Percentiles rank a stretch among this genome's conserved stretches.
These are phyloP conservation scores for Ceyx cyanopectus DNA, from an alignment of 2,113 vertebrate species.

Conservation along the genomic window DNA sequence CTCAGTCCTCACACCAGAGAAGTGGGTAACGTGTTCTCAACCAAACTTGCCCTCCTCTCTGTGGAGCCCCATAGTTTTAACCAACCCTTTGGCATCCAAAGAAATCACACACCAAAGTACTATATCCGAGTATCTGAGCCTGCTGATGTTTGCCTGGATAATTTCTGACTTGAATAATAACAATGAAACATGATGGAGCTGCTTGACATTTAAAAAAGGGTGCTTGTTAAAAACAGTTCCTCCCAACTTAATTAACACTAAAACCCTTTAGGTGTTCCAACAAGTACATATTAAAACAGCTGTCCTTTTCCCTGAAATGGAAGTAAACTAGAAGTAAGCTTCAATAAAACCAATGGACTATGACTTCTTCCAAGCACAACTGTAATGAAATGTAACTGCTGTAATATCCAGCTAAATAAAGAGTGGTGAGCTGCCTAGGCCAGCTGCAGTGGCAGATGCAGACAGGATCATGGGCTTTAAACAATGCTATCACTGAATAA, in stretches of 20 bases:
- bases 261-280: conserved; percentile 59
- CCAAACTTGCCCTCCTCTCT: accelerated
- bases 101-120: background rate
- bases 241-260: conserved; percentile 66
- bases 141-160: background rate
- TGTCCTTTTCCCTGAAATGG: conserved; percentile 49
- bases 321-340: conserved; percentile 63
- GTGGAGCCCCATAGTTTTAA: accelerated
- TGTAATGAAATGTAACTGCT: conserved; percentile 69
- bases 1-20: background rate
- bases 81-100: background rate
- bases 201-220: conserved; percentile 59
- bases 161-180: background rate
- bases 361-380: conserved; percentile 65
- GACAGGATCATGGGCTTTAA: conserved; percentile 48
- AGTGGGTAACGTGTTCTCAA: background rate
- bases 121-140: background rate
- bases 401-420: conserved; percentile 75
- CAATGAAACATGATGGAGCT: background rate
- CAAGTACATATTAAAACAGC: conserved; percentile 67
- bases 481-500: conserved; percentile 58
- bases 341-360: conserved; percentile 75
- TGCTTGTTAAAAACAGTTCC: conserved; percentile 62
- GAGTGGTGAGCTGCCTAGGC: conserved; percentile 37
- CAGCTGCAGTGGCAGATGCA: conserved; percentile 76